phyloP scores from a whole-genome alignment of 1,140 invertebrate species.

The Drosophila equinoxialis region DNA sequence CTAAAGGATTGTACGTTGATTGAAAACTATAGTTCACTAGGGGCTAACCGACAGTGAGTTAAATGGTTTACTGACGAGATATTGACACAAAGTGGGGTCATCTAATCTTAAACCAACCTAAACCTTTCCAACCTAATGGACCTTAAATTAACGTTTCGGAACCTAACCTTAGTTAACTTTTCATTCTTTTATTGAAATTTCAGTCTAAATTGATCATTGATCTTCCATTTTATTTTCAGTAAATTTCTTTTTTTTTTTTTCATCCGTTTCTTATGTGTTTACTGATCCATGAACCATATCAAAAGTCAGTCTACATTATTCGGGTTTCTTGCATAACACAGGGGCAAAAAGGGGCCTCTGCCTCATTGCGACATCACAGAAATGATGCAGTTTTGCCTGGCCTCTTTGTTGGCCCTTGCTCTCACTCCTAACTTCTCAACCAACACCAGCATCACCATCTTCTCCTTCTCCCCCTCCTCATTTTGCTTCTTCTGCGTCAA shows the following conservation, averaged over 20 bases:
- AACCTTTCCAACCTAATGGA: too few species aligned
- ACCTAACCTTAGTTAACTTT: background rate
- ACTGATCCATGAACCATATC: slow-evolving; percentile 9
- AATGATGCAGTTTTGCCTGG: background rate
- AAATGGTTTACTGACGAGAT: too few species aligned
- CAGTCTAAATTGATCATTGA: background rate
- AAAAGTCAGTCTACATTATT: slow-evolving; percentile 2
- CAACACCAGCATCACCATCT: too few species aligned
- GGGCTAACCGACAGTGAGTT: background rate
- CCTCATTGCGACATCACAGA: slow-evolving; percentile 1
- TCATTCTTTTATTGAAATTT: background rate
- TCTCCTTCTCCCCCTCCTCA: slow-evolving; percentile 2
- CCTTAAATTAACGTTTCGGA: too few species aligned
- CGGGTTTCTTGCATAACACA: slow-evolving; percentile 1
- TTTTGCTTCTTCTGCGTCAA: background rate
- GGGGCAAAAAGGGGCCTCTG: background rate
- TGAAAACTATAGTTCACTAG: background rate
- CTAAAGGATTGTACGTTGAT: background rate
- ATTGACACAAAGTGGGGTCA: too few species aligned
- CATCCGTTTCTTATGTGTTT: background rate
- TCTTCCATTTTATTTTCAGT: background rate
- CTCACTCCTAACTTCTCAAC: background rate
- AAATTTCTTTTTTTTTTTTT: background rate
- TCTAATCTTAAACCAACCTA: too few species aligned
- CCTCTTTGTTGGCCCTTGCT: slow-evolving; percentile 4